Evolutionary conservation across 1,140 invertebrate species (phyloP), one percentile per base, ranked within the genome.

Genomic region (Bombus impatiens): DNA sequence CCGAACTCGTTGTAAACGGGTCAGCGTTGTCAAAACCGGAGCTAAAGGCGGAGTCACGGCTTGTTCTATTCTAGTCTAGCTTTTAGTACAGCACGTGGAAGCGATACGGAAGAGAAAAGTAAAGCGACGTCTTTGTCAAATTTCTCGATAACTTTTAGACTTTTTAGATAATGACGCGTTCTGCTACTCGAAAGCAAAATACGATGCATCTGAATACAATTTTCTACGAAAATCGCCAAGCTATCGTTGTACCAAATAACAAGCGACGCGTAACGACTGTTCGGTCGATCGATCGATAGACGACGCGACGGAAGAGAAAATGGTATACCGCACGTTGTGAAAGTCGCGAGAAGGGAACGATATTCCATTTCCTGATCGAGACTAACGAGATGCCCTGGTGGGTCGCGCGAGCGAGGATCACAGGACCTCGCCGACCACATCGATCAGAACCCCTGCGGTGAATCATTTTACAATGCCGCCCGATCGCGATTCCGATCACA

Each of bases 381-480:
- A 91, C 88, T 92, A 92, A 92, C 91, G 91, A 92, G 92, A 80
- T 87, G 83, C 86, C 90, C 90, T 88, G 82, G 88, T 74, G 89
- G 70, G 90, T 68, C 87, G 86, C 87, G 80, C 88, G 86, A 88
- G 81, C 82, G 88, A 86, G 88, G 89, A 92, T 90, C 87, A 92
- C 79, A 92, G 85, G 81, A 85, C 87, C 18, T 68, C 32, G 67
- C 67, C 67, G 67, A 83, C 78, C 62, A 62, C 62, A 40, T 89
- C 92, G 91, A 91, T 87, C 86, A 22, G 87, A 67, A 35, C 65
- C 67, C 86, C 92, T 85, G 89, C 87, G 76, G 92, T 59, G 92
- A 92, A 92, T 92, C 89, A 87, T 92, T 93, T 90, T 86, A 91
- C 88, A 87, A 88, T 84, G 87, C 84, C 82, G 70, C 65, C 71